Conservation (phyloP, 2,888 invertebrate species). For the Megalurothrips usitatus region DNA sequence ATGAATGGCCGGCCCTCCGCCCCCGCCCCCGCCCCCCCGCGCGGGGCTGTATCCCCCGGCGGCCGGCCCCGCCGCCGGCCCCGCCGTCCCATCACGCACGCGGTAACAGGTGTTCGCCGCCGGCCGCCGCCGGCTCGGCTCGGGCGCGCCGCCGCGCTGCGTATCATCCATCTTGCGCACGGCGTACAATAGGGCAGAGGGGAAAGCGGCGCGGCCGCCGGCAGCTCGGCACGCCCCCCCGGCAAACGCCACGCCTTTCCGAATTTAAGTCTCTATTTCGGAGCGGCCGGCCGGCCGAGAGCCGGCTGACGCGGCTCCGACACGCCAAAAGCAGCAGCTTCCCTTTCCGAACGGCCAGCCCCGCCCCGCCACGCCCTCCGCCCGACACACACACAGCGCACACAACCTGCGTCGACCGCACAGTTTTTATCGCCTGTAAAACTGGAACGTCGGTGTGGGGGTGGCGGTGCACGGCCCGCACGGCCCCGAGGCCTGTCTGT, state of each 20-base stretch:
- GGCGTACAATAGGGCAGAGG: neutral
- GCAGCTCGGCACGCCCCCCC: neutral
- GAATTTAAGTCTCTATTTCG: neutral
- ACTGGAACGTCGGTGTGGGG: conserved; percentile 2
- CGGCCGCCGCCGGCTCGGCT: neutral
- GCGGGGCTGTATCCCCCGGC: neutral
- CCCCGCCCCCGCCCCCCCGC: neutral
- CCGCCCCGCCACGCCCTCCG: neutral
- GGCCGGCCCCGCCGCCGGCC: neutral
- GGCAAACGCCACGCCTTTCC: neutral
- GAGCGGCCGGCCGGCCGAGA: neutral
- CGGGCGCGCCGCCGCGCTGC: neutral
- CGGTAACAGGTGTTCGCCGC: conserved; percentile 12
- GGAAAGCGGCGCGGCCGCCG: neutral
- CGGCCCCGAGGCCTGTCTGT: neutral
- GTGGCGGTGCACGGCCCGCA: no score
- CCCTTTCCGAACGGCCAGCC: neutral
- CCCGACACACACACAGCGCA: no score
- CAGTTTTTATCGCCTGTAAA: conserved; percentile 26
- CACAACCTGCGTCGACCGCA: neutral
- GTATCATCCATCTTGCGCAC: conserved; percentile 14
- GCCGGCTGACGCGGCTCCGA: neutral
- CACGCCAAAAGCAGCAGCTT: neutral
- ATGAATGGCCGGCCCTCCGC: neutral
- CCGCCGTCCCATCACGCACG: conserved; percentile 2